Evolutionary conservation across 2,888 invertebrate genomes (phyloP), one percentile per base, ranked within the genome.

Genomic region (Seira ritae): DNA sequence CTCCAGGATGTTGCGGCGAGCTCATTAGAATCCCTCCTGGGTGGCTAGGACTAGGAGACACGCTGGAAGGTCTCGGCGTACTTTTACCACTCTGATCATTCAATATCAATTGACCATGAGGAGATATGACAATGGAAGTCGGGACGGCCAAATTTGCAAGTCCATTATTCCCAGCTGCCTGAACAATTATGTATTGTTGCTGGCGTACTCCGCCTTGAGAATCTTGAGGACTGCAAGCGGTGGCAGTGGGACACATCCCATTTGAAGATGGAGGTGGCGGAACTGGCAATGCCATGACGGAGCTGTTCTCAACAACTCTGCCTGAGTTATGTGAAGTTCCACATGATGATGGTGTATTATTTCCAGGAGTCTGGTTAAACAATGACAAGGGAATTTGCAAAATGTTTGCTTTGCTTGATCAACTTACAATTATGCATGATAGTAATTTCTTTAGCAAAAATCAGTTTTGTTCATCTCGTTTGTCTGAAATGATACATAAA

Each of bases 1-100:
- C 60, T 8, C 74, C 80, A 12, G 60, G 62, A 60, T 62, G 84
- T 55, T 69, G 86, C 31, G 69, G 76, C 24, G 79, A 82, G 31
- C 66, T 79, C 84, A 80, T 74, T 55, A 79, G 66, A 42, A 79
- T 75, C 3, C 85, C 69, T 12, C 77, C 71, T 2, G 80, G 20
- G 12, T 74, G 80, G 22, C 23, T 88, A 83, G 93, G 93, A 69
- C 94, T 92, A 12, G 96, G 95, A 15, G 96, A 96, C 0, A 96
- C 96, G 90, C 96, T 96, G 0, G 96, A 96, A 0, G 96, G 96
- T 74, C 96, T 92, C 0, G 96, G 96, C 6, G 95, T 94, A 75
- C 94, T 93, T 89, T 84, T 86, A 12, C 42, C 31, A 23, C 15
- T 70, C 37, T 89, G 87, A 60, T 87, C 87, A 83, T 87, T 86